phyloP scores from a whole-genome alignment of 2,888 invertebrate genomes.

The Morpho deidamia region DNA sequence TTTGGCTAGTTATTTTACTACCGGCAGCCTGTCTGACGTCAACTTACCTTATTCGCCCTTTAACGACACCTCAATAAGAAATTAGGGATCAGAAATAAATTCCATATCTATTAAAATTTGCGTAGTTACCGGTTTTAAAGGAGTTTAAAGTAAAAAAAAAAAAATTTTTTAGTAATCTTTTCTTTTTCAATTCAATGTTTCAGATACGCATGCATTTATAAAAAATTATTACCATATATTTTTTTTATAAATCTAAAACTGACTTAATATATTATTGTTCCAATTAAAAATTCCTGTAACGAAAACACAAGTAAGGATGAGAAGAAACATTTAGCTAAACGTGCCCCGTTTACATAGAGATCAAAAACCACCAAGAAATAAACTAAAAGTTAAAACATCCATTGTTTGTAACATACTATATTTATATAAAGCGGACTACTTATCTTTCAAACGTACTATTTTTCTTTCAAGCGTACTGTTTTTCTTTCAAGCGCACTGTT shows the following conservation, averaged over 20 bases:
- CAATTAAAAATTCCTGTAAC: conserved; percentile 8
- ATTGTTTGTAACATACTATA: too few species aligned
- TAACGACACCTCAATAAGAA: too few species aligned
- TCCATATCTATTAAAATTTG: neutral
- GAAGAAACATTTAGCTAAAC: neutral
- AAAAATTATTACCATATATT: conserved; percentile 1
- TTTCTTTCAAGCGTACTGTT: too few species aligned
- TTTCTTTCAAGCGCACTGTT: too few species aligned
- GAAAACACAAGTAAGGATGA: neutral
- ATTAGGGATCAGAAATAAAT: too few species aligned
- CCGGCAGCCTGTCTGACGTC: too few species aligned
- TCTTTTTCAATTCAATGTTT: conserved; percentile 3
- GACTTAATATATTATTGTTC: conserved; percentile 11
- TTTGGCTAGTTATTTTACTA: too few species aligned
- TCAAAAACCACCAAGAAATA: too few species aligned
- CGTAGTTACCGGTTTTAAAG: neutral
- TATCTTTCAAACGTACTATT: too few species aligned
- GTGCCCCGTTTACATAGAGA: neutral
- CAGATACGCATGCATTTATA: conserved; percentile 2
- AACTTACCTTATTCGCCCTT: too few species aligned
- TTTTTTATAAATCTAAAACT: conserved; percentile 2
- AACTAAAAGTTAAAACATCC: too few species aligned
- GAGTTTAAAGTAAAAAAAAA: neutral
- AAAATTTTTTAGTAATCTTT: neutral
- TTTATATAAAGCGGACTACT: too few species aligned